phyloP scores from a whole-genome alignment of 2,888 invertebrate genomes.

The Dynastes hyllus region DNA sequence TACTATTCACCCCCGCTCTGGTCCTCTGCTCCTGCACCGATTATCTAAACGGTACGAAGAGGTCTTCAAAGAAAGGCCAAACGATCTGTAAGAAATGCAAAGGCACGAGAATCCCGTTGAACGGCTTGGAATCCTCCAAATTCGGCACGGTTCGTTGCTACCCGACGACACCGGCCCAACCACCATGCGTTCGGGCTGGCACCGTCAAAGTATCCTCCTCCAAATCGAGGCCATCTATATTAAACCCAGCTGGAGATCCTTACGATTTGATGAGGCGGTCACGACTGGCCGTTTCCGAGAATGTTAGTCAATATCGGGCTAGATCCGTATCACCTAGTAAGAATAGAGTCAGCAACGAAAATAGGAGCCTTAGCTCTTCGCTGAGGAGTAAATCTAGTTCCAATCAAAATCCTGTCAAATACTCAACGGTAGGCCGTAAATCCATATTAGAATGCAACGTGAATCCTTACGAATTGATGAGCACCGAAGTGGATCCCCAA shows the following conservation, averaged over 20 bases:
- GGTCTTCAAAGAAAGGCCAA: slow-evolving; percentile 80
- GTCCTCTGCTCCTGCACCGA: slow-evolving; percentile 88
- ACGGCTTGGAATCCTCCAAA: slow-evolving; percentile 71
- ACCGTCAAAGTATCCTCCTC: slow-evolving; percentile 77
- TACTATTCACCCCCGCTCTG: slow-evolving; percentile 76
- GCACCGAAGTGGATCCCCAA: slow-evolving; percentile 67
- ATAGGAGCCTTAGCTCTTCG: slow-evolving; percentile 58
- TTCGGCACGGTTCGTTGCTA: slow-evolving; percentile 79
- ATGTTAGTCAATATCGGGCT: slow-evolving; percentile 67
- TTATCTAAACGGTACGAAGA: slow-evolving; percentile 85
- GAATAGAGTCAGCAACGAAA: slow-evolving; percentile 59
- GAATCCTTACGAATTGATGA: slow-evolving; percentile 88
- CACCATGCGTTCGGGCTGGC: slow-evolving; percentile 73
- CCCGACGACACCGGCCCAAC: slow-evolving; percentile 61
- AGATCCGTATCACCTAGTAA: slow-evolving; percentile 71
- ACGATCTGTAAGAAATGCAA: slow-evolving; percentile 89
- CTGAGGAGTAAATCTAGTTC: slow-evolving; percentile 56
- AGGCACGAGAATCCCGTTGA: slow-evolving; percentile 83
- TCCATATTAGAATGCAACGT: slow-evolving; percentile 89
- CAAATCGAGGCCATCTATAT: slow-evolving; percentile 77
- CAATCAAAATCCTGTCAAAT: slow-evolving; percentile 62
- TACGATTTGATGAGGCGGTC: slow-evolving; percentile 89
- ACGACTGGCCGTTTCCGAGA: slow-evolving; percentile 71
- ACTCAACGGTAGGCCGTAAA: slow-evolving; percentile 71
- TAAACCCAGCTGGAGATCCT: slow-evolving; percentile 81